phyloP scores from a whole-genome alignment of 2,797 vertebrate species.

The Acanthiza pusilla region DNA sequence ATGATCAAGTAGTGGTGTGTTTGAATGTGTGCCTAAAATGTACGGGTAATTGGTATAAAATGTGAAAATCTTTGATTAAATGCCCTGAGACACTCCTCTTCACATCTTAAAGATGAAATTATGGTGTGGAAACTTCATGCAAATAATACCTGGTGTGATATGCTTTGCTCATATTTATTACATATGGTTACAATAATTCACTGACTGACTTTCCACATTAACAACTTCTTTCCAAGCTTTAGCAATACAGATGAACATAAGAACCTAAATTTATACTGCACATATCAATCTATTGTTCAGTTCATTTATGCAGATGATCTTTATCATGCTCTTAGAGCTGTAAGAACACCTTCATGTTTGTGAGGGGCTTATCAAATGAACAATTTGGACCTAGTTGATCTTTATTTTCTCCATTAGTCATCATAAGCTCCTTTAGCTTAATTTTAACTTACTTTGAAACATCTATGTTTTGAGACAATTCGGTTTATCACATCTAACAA shows the following conservation, averaged over 20 bases:
- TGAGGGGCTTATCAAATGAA: neutral
- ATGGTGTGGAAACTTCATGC: neutral
- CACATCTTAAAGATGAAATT: neutral
- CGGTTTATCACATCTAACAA: neutral
- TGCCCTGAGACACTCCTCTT: neutral
- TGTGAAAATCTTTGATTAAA: conserved; percentile 19
- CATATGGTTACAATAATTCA: neutral
- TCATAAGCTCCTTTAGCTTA: neutral
- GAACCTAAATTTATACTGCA: neutral
- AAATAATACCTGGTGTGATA: neutral
- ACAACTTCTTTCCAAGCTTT: neutral
- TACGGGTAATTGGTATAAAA: conserved; percentile 33
- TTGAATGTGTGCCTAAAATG: conserved; percentile 57
- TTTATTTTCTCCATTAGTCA: neutral
- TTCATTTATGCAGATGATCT: neutral
- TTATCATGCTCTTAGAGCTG: neutral
- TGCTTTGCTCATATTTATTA: neutral
- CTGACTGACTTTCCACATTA: neutral
- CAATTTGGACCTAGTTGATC: neutral
- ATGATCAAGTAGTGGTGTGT: conserved; percentile 30
- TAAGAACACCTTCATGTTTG: neutral
- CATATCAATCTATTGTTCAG: neutral
- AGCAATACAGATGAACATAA: neutral
- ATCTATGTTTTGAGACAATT: neutral
- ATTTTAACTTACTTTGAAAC: neutral